Percentiles rank a stretch among this genome's conserved stretches.
Conservation (phyloP, 1,140 invertebrate species). For the Armadillidium nasatum region DNA sequence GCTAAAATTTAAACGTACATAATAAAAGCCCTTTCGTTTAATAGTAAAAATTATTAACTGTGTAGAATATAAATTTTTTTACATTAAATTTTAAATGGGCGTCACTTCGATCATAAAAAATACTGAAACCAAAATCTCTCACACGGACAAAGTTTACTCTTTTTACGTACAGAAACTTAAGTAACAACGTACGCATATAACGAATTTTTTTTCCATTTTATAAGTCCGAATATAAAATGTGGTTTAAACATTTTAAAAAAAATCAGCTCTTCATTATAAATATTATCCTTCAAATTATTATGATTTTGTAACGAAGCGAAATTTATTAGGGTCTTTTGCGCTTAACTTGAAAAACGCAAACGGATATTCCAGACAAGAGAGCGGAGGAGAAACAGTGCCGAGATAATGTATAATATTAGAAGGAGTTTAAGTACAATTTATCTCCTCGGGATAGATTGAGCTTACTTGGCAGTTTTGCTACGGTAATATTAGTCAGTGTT, state of each 20-base stretch:
- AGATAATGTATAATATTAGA: not conserved
- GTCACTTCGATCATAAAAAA: not conserved
- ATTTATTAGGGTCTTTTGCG: constrained; percentile 7
- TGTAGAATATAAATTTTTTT: constrained; percentile 7
- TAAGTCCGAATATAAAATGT: not conserved
- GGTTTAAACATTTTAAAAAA: not conserved
- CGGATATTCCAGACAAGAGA: constrained; percentile 1
- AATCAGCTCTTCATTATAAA: not conserved
- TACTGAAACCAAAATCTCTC: not conserved
- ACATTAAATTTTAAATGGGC: constrained; percentile 8
- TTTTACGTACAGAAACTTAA: not conserved
- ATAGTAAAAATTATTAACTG: not conserved
- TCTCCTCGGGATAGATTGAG: not conserved
- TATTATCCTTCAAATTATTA: not conserved
- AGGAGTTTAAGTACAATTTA: not conserved
- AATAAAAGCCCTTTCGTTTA: not conserved
- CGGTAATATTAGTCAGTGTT: constrained; percentile 7
- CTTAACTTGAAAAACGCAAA: not conserved
- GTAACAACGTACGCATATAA: not conserved
- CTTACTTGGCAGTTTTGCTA: not conserved
- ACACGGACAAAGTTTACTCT: not conserved
- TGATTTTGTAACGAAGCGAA: not conserved
- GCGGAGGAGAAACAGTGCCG: not conserved
- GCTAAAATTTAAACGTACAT: constrained; percentile 8
- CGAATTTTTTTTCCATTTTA: not conserved